Conservation (phyloP, 2,888 invertebrate genomes). For the Mythimna impura region DNA sequence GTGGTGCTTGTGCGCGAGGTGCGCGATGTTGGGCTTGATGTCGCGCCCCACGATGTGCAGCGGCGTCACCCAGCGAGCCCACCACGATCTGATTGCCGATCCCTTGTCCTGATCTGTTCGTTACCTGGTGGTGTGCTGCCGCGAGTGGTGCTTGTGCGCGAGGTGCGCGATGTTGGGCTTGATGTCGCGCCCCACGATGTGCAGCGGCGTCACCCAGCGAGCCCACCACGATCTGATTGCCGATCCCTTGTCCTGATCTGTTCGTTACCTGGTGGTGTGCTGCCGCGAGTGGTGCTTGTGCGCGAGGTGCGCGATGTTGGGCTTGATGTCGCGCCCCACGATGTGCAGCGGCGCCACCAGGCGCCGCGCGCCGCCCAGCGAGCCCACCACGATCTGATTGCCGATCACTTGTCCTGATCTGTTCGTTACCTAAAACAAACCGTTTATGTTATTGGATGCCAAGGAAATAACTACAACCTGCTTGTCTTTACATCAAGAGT, state of each 20-base stretch:
- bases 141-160: constrained; percentile 70
- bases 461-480: background rate
- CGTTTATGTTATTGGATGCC: background rate
- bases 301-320: constrained; percentile 72
- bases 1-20: constrained; percentile 72
- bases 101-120: constrained; percentile 88
- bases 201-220: constrained; percentile 79
- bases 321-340: constrained; percentile 82
- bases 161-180: constrained; percentile 76
- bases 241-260: constrained; percentile 88
- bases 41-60: constrained; percentile 85
- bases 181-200: constrained; percentile 82
- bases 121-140: constrained; percentile 71
- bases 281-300: constrained; percentile 74
- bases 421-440: constrained; percentile 82
- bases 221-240: constrained; percentile 88
- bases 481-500: background rate
- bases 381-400: constrained; percentile 87
- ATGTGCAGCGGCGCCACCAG: constrained; percentile 81
- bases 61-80: constrained; percentile 78
- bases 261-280: constrained; percentile 75
- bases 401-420: constrained; percentile 89
- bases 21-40: constrained; percentile 75
- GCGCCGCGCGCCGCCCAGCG: constrained; percentile 76
- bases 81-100: constrained; percentile 86